phyloP scores from a whole-genome alignment of 53 echinoderm and acorn worm genomes.

The Astropecten irregularis region DNA sequence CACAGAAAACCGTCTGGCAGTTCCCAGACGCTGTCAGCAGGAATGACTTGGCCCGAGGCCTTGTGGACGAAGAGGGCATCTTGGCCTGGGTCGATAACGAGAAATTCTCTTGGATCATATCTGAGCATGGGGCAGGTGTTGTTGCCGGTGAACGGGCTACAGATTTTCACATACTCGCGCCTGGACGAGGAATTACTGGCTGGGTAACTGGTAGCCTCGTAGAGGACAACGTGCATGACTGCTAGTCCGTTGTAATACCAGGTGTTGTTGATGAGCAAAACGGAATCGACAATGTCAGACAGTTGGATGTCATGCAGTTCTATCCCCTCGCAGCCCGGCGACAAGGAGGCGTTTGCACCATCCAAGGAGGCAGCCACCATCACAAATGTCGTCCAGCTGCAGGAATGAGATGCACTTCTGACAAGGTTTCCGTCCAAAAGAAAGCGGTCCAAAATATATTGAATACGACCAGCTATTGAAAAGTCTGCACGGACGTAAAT shows the following conservation, averaged over 20 bases:
- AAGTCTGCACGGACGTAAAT: neutral
- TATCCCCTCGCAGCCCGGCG: neutral
- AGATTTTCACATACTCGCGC: neutral
- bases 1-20: slow-evolving; percentile 3
- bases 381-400: neutral
- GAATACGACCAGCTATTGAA: neutral
- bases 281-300: neutral
- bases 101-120: neutral
- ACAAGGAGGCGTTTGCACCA: neutral
- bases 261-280: neutral
- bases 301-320: neutral
- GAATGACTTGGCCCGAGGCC: neutral
- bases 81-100: neutral
- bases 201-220: neutral
- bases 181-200: neutral
- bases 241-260: neutral
- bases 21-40: neutral
- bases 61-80: neutral
- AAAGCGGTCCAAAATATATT: neutral
- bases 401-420: no score
- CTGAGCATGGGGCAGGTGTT: neutral
- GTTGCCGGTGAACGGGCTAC: slow-evolving; percentile 1
- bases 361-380: neutral
- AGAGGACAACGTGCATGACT: neutral
- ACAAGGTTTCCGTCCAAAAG: neutral